Base-by-base conservation (phyloP, 1,140 invertebrate species). In the Himalopsyche phryganea region DNA sequence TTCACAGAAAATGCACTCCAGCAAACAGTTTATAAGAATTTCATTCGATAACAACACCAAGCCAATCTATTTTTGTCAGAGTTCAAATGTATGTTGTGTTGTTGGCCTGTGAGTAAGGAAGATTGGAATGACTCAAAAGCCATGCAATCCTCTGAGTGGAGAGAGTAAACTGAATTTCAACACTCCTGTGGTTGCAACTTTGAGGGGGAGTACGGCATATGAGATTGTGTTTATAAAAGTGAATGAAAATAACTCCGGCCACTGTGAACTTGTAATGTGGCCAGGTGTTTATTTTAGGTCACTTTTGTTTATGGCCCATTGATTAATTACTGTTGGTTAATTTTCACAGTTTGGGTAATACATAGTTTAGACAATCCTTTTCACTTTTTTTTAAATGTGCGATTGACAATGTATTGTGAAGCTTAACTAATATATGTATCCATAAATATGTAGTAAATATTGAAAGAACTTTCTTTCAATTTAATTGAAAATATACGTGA, bases 51-150 rank as follows among this genome's bases (percentile, higher is more conserved):
- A 15, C 13, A 48, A 50, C 13, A 33, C 4, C 17, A 7, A 6
- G 33, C 33, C 13, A 36, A n/a, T 35, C 9, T 23, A 50, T 40
- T 50, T 38, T 50, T 40, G 9, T 23, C 11, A 20, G 7, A 56
- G 48, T 23, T 45, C 23, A 32, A 45, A 18, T 35, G n/a, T 40
- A 33, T 57, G 46, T 13, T 45, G 23, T 48, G 49, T 36, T 54
- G 50, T 58, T 64, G 19, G 60, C 62, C 57, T 52, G 57, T 60
- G 58, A 57, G 49, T 58, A 38, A 52, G 41, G 61, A 56, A 63
- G 53, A 58, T 60, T 45, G 55, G 50, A 64, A 60, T 64, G 62
- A 56, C 40, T 61, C 47, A 47, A 52, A 57, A 56, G 61, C 56
- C 56, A 63, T 63, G 61, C 61, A 63, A 58, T 52, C 49, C 46